These are phyloP conservation scores for Steinernema hermaphroditum DNA, from an alignment of 2,888 invertebrate genomes.

Conservation along the genomic window DNA sequence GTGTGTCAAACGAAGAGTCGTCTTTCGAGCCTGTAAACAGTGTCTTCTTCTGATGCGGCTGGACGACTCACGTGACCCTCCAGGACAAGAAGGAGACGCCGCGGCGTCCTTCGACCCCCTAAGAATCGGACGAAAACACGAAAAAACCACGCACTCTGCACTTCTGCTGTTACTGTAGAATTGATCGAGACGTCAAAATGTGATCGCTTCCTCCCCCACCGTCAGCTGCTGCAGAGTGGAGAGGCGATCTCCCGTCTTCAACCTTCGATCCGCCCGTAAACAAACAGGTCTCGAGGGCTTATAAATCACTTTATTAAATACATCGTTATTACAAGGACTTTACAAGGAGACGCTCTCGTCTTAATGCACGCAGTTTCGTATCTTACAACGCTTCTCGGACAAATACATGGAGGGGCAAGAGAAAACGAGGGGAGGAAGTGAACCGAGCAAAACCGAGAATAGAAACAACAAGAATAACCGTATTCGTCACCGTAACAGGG, in stretches of 20 bases:
- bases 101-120: too few species aligned
- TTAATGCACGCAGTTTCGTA: slow-evolving; percentile 13
- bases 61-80: too few species aligned
- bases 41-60: too few species aligned
- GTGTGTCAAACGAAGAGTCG: slow-evolving; percentile 9
- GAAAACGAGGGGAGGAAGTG: background rate
- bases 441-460: slow-evolving; percentile 15
- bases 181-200: too few species aligned
- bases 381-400: background rate
- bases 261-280: background rate
- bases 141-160: too few species aligned
- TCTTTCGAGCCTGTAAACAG: background rate
- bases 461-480: slow-evolving; percentile 16
- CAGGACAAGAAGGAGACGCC: too few species aligned
- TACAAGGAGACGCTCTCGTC: slow-evolving; percentile 20
- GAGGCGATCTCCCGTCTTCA: background rate
- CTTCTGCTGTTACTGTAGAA: too few species aligned
- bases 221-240: too few species aligned
- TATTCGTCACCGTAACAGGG: slow-evolving; percentile 14
- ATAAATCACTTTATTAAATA: slow-evolving; percentile 16
- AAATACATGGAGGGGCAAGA: background rate
- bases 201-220: too few species aligned
- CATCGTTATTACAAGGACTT: slow-evolving; percentile 11
- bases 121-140: too few species aligned
- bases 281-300: background rate